These are phyloP conservation scores for Muricea muricata DNA, from an alignment of 92 coral and sea anemone genomes.

Conservation along the genomic window DNA sequence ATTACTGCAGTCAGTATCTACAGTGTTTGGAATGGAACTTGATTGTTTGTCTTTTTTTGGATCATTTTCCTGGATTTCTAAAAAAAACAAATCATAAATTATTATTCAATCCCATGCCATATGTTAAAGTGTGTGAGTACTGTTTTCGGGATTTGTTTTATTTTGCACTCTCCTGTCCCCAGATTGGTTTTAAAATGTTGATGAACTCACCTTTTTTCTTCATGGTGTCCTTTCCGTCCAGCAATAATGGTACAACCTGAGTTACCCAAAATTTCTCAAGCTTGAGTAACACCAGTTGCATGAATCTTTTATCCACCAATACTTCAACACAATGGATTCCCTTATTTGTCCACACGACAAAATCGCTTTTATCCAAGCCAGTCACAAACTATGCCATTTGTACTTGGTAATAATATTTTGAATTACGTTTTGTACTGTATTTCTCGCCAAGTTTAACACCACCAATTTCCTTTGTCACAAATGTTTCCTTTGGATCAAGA, in stretches of 20 bases:
- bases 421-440: conserved; percentile 63
- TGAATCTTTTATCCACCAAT: neutral
- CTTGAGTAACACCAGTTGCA: neutral
- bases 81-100: neutral
- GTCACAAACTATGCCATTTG: conserved; percentile 17
- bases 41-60: no score
- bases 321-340: conserved; percentile 25
- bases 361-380: conserved; percentile 6
- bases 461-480: conserved; percentile 75
- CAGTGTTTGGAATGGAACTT: no score
- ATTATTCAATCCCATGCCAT: no score
- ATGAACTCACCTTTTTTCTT: neutral
- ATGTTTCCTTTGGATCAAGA: conserved; percentile 73
- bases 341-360: conserved; percentile 30
- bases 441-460: conserved; percentile 58
- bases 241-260: neutral
- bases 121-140: neutral
- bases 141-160: no score
- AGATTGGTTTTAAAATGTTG: neutral
- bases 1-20: neutral
- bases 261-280: conserved; percentile 7
- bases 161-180: no score
- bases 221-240: neutral
- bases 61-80: no score
- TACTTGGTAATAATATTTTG: conserved; percentile 57